Conservation (phyloP, 2,113 vertebrate species). For the Cynocephalus volans region DNA sequence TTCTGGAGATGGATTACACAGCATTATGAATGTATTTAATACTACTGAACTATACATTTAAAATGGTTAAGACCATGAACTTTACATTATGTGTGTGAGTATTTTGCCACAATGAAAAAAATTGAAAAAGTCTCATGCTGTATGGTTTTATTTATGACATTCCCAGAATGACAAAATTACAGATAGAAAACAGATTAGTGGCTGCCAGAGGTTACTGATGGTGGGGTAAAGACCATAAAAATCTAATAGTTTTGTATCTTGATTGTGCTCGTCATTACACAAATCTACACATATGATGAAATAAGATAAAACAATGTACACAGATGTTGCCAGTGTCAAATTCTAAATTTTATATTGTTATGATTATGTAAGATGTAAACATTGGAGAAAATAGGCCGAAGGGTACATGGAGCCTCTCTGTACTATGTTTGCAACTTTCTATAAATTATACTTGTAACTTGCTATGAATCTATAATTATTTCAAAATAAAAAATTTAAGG, state of each 20-base stretch:
- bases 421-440: not conserved
- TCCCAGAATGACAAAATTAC: not conserved
- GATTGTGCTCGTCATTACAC: not conserved
- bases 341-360: not conserved
- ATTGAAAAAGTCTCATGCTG: not conserved
- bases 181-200: not conserved
- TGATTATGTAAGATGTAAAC: not conserved
- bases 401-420: not conserved
- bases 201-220: not conserved
- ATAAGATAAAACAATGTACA: not conserved
- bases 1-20: not conserved
- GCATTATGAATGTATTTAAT: not conserved
- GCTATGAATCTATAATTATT: not conserved
- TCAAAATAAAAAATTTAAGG: not conserved
- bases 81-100: too few species aligned
- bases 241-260: not conserved
- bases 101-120: not conserved
- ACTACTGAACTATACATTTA: not conserved
- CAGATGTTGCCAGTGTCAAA: not conserved
- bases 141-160: not conserved
- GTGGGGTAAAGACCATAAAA: not conserved
- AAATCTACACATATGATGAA: not conserved
- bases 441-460: not conserved
- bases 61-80: not conserved
- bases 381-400: not conserved